Conservation (phyloP, 2,797 vertebrate species). For the Scarus forsteni region DNA sequence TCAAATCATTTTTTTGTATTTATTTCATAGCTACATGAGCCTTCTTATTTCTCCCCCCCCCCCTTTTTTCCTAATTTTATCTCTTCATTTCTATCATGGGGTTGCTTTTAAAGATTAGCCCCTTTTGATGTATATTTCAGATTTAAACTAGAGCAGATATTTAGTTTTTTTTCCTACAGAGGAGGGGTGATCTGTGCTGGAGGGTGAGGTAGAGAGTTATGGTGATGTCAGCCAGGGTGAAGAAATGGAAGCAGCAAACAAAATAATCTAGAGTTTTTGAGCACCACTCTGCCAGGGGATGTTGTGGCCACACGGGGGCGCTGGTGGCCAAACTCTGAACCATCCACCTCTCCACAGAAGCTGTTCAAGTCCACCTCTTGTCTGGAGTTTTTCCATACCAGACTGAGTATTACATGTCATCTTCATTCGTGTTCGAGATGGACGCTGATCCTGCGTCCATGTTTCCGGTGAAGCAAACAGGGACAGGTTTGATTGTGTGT, state of each 20-base stretch:
- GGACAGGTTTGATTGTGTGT: conserved; percentile 6
- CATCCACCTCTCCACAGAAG: conserved; percentile 2
- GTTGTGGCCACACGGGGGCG: conserved; percentile 65
- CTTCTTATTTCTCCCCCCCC: conserved; percentile 54
- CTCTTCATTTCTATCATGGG: conserved; percentile 59
- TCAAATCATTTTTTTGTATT: conserved; percentile 83
- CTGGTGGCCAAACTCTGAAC: conserved; percentile 24
- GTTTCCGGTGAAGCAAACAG: conserved; percentile 24
- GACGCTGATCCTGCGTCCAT: conserved; percentile 20
- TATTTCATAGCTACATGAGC: conserved; percentile 80
- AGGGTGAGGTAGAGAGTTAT: conserved; percentile 35
- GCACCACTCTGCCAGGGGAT: conserved; percentile 59
- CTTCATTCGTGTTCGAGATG: conserved; percentile 32
- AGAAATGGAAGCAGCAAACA: conserved; percentile 42
- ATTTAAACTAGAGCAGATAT: conserved; percentile 79
- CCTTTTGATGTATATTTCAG: conserved; percentile 84
- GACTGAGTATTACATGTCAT: conserved; percentile 17
- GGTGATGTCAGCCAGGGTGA: conserved; percentile 46
- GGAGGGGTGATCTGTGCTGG: conserved; percentile 39
- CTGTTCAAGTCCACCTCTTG: conserved; percentile 16
- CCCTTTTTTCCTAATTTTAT: conserved; percentile 43
- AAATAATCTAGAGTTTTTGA: conserved; percentile 31
- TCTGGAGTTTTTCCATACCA: conserved; percentile 26
- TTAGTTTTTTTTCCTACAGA: conserved; percentile 57
- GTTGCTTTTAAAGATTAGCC: conserved; percentile 70